Percentiles rank a stretch among this genome's conserved stretches.
Conservation (phyloP, 2,797 vertebrate species). For the Adrianichthys oophorus region DNA sequence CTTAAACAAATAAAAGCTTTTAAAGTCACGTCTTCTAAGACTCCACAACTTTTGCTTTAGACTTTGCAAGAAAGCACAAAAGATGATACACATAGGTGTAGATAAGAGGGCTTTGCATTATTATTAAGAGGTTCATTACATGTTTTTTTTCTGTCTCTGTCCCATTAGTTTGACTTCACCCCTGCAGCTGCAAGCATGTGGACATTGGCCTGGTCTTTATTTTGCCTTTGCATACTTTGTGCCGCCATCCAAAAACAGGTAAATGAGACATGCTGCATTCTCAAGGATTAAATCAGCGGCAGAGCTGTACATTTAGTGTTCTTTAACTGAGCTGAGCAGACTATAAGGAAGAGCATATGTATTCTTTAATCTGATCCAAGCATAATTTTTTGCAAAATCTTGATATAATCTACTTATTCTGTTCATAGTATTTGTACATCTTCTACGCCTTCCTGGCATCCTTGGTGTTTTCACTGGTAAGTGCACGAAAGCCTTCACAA, state of each 20-base stretch:
- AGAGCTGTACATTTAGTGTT: slow-evolving; percentile 4
- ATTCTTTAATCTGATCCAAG: slow-evolving; percentile 5
- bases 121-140: slow-evolving; percentile 37
- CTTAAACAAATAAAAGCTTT: no score
- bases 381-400: not conserved
- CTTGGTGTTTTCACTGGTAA: slow-evolving; percentile 81
- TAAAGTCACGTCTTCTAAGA: no score
- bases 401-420: slow-evolving; percentile 24
- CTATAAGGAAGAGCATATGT: slow-evolving; percentile 35
- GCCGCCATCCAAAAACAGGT: slow-evolving; percentile 77
- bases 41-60: no score
- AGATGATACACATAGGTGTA: no score
- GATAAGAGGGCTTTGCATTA: slow-evolving; percentile 9
- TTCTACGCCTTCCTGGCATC: slow-evolving; percentile 80
- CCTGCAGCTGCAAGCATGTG: slow-evolving; percentile 63
- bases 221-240: slow-evolving; percentile 78
- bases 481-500: slow-evolving; percentile 46
- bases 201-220: slow-evolving; percentile 63
- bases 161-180: slow-evolving; percentile 83
- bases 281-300: slow-evolving; percentile 1
- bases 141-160: slow-evolving; percentile 10
- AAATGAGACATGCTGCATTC: slow-evolving; percentile 31
- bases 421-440: slow-evolving; percentile 77
- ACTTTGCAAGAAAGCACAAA: no score
- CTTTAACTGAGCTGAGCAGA: slow-evolving; percentile 36